These are phyloP conservation scores for Ostrea edulis DNA, from an alignment of 1,140 invertebrate genomes.

Conservation along the genomic window DNA sequence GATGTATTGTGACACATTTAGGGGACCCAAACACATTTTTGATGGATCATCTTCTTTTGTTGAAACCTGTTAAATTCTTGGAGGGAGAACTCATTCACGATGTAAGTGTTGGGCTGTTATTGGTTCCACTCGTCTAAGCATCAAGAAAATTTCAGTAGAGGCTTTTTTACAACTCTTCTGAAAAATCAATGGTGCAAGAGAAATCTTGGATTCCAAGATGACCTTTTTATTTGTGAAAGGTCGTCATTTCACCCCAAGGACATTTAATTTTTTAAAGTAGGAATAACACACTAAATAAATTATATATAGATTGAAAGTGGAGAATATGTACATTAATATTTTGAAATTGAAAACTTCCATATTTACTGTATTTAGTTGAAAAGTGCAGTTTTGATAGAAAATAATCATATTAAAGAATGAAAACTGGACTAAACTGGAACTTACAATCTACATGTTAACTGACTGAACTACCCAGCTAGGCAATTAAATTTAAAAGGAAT, in stretches of 20 bases:
- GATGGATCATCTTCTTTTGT: slow-evolving; percentile 92
- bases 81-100: slow-evolving; percentile 97
- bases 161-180: neutral
- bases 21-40: slow-evolving; percentile 97
- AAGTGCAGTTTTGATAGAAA: no score
- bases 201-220: slow-evolving; percentile 42
- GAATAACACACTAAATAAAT: no score
- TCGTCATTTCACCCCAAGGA: slow-evolving; percentile 35
- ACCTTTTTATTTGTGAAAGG: neutral
- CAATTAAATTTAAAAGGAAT: no score
- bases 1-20: slow-evolving; percentile 95
- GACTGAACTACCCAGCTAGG: no score
- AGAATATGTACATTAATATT: no score
- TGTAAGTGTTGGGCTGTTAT: slow-evolving; percentile 69
- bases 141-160: slow-evolving; percentile 32
- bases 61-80: slow-evolving; percentile 97
- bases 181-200: slow-evolving; percentile 42
- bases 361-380: no score
- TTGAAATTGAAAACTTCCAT: no score
- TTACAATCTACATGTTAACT: no score
- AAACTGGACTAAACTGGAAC: no score
- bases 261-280: no score
- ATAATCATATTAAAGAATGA: no score
- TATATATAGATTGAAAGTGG: no score
- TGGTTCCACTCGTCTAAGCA: neutral